These are phyloP conservation scores for Cybosia mesomella DNA, from an alignment of 2,888 invertebrate species.

Conservation along the genomic window DNA sequence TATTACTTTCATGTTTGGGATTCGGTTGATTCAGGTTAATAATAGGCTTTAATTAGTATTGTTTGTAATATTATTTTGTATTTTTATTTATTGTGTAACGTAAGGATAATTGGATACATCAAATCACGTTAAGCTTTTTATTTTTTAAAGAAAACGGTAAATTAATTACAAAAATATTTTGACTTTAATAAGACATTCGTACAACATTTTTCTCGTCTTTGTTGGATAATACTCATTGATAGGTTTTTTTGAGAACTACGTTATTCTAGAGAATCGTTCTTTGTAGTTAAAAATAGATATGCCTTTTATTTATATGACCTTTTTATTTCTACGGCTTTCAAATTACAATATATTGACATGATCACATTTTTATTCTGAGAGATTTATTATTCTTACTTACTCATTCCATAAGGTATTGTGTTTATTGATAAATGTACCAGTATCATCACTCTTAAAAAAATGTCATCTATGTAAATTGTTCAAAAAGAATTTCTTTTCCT, in stretches of 20 bases:
- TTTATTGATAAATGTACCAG: too few relatives aligned
- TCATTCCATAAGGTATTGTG: too few relatives aligned
- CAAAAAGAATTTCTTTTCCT: not conserved
- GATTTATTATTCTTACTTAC: not conserved
- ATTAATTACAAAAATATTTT: not conserved
- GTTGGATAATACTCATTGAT: not conserved
- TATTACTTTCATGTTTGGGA: constrained; percentile 34
- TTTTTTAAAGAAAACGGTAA: not conserved
- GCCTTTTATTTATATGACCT: not conserved
- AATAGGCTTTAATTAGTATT: constrained; percentile 42
- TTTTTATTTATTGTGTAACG: constrained; percentile 24
- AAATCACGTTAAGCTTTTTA: not conserved
- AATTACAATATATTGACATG: not conserved
- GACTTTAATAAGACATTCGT: not conserved
- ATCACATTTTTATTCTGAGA: not conserved
- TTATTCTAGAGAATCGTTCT: not conserved
- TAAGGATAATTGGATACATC: constrained; percentile 6
- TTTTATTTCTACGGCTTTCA: not conserved
- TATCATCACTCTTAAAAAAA: too few relatives aligned
- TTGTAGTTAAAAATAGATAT: not conserved
- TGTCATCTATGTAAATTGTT: not conserved
- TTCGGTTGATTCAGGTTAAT: constrained; percentile 47
- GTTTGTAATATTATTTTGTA: constrained; percentile 20
- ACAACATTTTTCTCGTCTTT: too few relatives aligned
- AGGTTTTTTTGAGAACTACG: not conserved